These are phyloP conservation scores for Bemisia tabaci DNA, from an alignment of 1,140 invertebrate species.

Conservation along the genomic window DNA sequence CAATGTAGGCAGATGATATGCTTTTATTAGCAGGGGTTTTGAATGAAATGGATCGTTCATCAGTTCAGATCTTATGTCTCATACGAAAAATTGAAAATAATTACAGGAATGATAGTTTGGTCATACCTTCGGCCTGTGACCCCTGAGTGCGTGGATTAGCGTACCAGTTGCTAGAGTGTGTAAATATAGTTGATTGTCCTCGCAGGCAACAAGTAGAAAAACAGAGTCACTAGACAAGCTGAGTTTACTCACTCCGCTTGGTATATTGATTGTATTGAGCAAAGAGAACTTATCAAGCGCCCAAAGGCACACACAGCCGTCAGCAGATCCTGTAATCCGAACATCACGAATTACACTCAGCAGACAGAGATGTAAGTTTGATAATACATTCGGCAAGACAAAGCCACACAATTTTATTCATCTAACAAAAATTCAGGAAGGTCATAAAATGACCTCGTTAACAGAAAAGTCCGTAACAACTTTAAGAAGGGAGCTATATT, in stretches of 20 bases:
- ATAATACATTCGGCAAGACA: background rate
- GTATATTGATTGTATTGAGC: slow-evolving; percentile 54
- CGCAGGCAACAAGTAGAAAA: slow-evolving; percentile 61
- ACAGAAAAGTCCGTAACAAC: too few species aligned
- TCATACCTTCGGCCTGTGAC: slow-evolving; percentile 59
- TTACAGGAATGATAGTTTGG: too few species aligned
- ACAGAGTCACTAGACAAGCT: slow-evolving; percentile 68
- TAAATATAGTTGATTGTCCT: slow-evolving; percentile 64
- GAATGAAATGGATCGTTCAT: too few species aligned
- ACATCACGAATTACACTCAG: too few species aligned
- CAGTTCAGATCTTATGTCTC: too few species aligned
- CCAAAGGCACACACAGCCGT: slow-evolving; percentile 69
- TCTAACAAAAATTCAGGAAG: background rate
- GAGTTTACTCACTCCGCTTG: slow-evolving; percentile 51
- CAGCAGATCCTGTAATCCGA: slow-evolving; percentile 48
- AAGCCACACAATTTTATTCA: background rate
- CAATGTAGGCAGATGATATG: too few species aligned
- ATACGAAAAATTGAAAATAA: too few species aligned
- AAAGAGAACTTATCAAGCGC: slow-evolving; percentile 60
- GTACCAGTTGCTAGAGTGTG: slow-evolving; percentile 70
- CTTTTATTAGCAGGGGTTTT: too few species aligned
- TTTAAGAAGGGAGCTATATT: too few species aligned
- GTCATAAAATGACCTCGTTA: too few species aligned
- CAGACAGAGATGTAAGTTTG: background rate
- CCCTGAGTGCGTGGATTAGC: slow-evolving; percentile 58